Percentiles rank a stretch among this genome's conserved stretches.
phyloP scores from a whole-genome alignment of 2,888 invertebrate species.

The Tenthredo livida region DNA sequence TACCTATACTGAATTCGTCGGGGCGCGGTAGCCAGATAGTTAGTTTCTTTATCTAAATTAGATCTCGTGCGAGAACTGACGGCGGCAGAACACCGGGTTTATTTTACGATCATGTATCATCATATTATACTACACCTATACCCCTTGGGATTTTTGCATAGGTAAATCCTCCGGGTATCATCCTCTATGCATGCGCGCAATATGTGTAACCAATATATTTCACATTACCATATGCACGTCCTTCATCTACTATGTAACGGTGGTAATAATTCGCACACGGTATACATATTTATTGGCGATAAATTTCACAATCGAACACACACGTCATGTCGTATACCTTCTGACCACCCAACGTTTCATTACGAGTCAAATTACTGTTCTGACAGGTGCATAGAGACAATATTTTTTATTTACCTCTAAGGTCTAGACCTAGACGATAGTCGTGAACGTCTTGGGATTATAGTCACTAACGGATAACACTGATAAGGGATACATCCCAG shows the following conservation, averaged over 20 bases:
- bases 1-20: neutral
- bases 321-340: no score
- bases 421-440: conserved; percentile 66
- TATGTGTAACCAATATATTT: no score
- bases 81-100: conserved; percentile 56
- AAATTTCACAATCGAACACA: no score
- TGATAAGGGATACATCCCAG: conserved; percentile 59
- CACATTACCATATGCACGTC: no score
- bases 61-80: conserved; percentile 69
- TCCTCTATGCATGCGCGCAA: no score
- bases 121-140: neutral
- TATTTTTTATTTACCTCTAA: conserved; percentile 53
- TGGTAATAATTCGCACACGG: no score
- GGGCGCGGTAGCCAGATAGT: conserved; percentile 51
- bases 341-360: neutral
- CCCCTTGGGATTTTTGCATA: neutral
- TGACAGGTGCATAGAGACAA: neutral
- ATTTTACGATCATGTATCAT: conserved; percentile 23
- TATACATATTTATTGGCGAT: no score
- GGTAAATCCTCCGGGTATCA: neutral
- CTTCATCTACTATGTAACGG: no score
- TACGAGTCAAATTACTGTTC: neutral
- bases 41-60: conserved; percentile 74
- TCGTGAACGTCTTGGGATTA: conserved; percentile 56
- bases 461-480: conserved; percentile 60